Evolutionary conservation across 1,140 invertebrate genomes (phyloP), one percentile per base, ranked within the genome.

Genomic region (Gryon sp.): DNA sequence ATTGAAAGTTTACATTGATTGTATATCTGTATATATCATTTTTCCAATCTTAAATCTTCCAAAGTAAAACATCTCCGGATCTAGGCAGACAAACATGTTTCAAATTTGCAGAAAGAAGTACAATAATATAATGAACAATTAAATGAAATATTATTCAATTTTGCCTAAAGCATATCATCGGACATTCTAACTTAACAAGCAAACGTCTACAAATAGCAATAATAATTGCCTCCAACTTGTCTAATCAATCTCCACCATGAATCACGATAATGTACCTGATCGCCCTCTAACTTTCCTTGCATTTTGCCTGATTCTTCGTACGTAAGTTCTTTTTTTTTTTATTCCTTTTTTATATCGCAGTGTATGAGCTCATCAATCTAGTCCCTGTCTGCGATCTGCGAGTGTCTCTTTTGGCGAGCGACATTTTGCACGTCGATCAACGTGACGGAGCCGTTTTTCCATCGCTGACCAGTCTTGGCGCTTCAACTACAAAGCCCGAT

Each of bases 391-490:
- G 4, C 57, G 55, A 46, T 55, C 57, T 8, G 40, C 46, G 63
- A 63, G 63, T 76, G 63, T 76, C 57, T 69, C 57, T 57, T 69
- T 55, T 7, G 7, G 52, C 45, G 57, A 20, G 28, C 59, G 72
- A 68, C 40, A 55, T 75, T 75, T 75, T 60, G 26, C 57, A 38
- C 53, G 75, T 66, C 75, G 46, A 68, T 72, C 60, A 72, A 40
- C 28, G 59, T 72, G 68, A 77, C 66, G 59, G 34, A 66, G 75
- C 60, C 53, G 53, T 72, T 77, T 77, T 68, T 63, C 52, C 41
- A 46, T 55, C 30, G 66, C 53, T 72, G 75, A 69, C 68, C 68
- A 50, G 62, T 62, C 62, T 50, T 41, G 30, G 45, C 66, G 66
- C 68, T 72, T 41, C 52, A 77, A 68, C 70, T 72, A 62, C 53